These are phyloP conservation scores for Apocheima hispidaria DNA, from an alignment of 2,888 invertebrate genomes.

Conservation along the genomic window DNA sequence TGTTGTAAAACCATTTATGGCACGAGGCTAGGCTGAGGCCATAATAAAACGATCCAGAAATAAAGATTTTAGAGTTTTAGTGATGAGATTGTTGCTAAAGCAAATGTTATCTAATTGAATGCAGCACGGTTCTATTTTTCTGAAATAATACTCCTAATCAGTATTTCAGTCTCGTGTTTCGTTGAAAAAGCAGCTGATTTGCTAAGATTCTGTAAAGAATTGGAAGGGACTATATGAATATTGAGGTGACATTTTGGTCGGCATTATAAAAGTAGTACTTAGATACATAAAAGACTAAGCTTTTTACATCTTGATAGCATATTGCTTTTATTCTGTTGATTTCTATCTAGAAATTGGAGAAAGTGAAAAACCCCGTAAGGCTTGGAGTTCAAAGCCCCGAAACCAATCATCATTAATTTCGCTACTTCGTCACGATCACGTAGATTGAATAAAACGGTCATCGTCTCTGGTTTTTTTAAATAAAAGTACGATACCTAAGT, in stretches of 20 bases:
- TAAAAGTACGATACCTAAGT: background rate
- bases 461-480: background rate
- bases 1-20: conserved; percentile 31
- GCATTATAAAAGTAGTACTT: background rate
- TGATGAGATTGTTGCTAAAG: background rate
- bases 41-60: conserved; percentile 15
- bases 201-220: no score
- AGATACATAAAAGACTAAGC: no score
- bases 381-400: conserved; percentile 35
- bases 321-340: background rate
- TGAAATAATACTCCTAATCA: background rate
- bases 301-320: no score
- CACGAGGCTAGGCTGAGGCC: conserved; percentile 5
- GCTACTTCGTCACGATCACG: conserved; percentile 36
- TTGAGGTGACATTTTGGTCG: no score
- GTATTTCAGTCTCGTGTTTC: background rate
- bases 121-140: background rate
- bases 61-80: conserved; percentile 1
- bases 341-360: conserved; percentile 13
- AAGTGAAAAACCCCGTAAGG: conserved; percentile 31
- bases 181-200: no score
- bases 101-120: background rate
- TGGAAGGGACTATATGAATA: no score
- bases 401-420: conserved; percentile 35
- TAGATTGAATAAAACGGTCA: conserved; percentile 28